Base-by-base conservation (phyloP, 1,140 invertebrate species). In the Carposina sasakii region DNA sequence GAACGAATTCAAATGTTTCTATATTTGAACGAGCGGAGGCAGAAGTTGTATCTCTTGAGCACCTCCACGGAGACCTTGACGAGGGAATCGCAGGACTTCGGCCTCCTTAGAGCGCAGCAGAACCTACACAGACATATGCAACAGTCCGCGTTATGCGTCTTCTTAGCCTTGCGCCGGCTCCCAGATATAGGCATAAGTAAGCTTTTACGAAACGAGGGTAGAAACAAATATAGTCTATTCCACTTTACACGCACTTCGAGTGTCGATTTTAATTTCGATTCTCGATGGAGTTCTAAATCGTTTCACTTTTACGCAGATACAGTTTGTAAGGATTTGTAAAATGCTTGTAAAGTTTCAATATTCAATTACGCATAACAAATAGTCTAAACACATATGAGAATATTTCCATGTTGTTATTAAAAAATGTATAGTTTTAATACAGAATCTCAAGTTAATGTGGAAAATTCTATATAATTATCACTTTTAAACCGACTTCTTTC, bases 1-100 rank as follows among this genome's bases (percentile, higher is more conserved):
- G 59, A 41, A 61, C 51, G 51, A 50, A 44, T 33, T 30, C 28
- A 63, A 24, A 63, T 50, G 13, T 57, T 50, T 68, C 54, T 78
- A 52, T 71, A 83, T 56, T 83, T 83, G 46, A 83, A 83, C 6
- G 76, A 74, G 64, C 73, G 73, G 16, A 83, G 71, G 57, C 79
- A 83, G 52, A 68, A 83, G 48, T 75, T 83, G 51, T 83, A 83
- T 60, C 71, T 46, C 63, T 83, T 83, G 13, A 83, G 52, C 1
- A 83, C 79, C 20, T 60, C 57, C 0, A 75, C 64, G 0, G 76
- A 62, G 1, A 83, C 79, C 61, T 74, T 76, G 21, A 63, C 75
- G 4, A 74, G 41, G 0, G 76, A 71, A 8, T 83, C 76, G 41
- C 70, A 71, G n/a, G 60, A 68, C 23, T 58, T 64, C 2, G 66